These are phyloP conservation scores for Brachionus sp. DNA, from an alignment of 1,140 invertebrate genomes.

Conservation along the genomic window DNA sequence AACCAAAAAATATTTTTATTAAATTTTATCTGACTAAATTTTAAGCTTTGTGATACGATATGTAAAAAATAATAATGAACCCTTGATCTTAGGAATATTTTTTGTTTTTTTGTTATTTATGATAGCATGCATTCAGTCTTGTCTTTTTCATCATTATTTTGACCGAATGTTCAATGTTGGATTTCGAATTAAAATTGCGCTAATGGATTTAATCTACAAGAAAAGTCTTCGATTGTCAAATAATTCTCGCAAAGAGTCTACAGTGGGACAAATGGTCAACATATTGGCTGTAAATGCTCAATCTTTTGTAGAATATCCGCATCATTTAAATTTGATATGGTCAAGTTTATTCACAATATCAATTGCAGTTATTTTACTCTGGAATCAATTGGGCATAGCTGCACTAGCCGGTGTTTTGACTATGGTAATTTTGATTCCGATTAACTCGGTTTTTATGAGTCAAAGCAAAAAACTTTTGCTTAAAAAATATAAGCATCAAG, in stretches of 20 bases:
- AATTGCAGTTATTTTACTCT: slow-evolving; percentile 81
- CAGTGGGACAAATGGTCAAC: slow-evolving; percentile 66
- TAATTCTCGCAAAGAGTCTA: slow-evolving; percentile 58
- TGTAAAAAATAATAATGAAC: not conserved
- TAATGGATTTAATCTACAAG: slow-evolving; percentile 86
- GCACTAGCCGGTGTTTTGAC: slow-evolving; percentile 59
- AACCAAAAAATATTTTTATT: not conserved
- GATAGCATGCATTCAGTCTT: slow-evolving; percentile 77
- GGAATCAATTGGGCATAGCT: slow-evolving; percentile 67
- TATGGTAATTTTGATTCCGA: slow-evolving; percentile 60
- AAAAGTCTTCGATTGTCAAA: slow-evolving; percentile 62
- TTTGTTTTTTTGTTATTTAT: slow-evolving; percentile 73
- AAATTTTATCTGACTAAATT: not conserved
- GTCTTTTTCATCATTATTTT: slow-evolving; percentile 67
- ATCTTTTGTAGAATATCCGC: slow-evolving; percentile 60
- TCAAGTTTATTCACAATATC: slow-evolving; percentile 86
- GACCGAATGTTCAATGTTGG: slow-evolving; percentile 68
- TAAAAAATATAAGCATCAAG: slow-evolving; percentile 62
- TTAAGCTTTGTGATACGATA: not conserved
- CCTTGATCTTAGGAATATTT: slow-evolving; percentile 74
- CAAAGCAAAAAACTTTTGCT: slow-evolving; percentile 65
- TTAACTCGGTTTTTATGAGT: slow-evolving; percentile 82
- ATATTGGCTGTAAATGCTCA: slow-evolving; percentile 64
- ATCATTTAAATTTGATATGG: slow-evolving; percentile 91
- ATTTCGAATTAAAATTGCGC: slow-evolving; percentile 79